phyloP scores from a whole-genome alignment of 2,888 invertebrate species.

The Thera britannica region DNA sequence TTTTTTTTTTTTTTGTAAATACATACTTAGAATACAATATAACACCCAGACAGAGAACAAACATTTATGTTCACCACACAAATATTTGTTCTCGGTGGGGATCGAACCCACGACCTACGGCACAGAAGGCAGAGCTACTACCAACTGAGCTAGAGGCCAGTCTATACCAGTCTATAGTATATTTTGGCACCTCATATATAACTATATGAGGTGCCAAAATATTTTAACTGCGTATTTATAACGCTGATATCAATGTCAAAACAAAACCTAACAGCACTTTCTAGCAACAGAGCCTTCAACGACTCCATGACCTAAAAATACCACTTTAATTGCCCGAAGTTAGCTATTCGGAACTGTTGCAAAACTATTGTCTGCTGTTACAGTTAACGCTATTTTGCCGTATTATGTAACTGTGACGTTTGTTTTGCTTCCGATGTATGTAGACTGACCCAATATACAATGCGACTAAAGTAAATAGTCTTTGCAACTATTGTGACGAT shows the following conservation, averaged over 20 bases:
- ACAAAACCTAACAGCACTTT: slow-evolving; percentile 13
- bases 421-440: slow-evolving; percentile 28
- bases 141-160: too few species aligned
- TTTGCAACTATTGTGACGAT: not conserved
- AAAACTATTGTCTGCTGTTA: slow-evolving; percentile 32
- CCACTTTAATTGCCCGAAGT: slow-evolving; percentile 12
- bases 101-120: too few species aligned
- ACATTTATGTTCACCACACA: too few species aligned
- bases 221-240: slow-evolving; percentile 20
- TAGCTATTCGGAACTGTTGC: slow-evolving; percentile 25
- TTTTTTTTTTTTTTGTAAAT: too few species aligned
- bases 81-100: too few species aligned
- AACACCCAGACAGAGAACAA: too few species aligned
- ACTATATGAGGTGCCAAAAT: not conserved
- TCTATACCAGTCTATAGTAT: too few species aligned
- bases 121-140: too few species aligned
- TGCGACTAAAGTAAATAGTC: not conserved
- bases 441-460: not conserved
- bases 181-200: not conserved
- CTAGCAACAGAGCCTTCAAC: slow-evolving; percentile 21
- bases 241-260: slow-evolving; percentile 24
- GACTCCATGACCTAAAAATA: slow-evolving; percentile 28
- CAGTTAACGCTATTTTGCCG: slow-evolving; percentile 22
- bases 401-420: slow-evolving; percentile 24
- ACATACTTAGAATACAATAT: too few species aligned